Percentiles rank a stretch among this genome's conserved stretches.
phyloP scores from a whole-genome alignment of 2,113 vertebrate genomes.

The Chaetodon trifascialis region DNA sequence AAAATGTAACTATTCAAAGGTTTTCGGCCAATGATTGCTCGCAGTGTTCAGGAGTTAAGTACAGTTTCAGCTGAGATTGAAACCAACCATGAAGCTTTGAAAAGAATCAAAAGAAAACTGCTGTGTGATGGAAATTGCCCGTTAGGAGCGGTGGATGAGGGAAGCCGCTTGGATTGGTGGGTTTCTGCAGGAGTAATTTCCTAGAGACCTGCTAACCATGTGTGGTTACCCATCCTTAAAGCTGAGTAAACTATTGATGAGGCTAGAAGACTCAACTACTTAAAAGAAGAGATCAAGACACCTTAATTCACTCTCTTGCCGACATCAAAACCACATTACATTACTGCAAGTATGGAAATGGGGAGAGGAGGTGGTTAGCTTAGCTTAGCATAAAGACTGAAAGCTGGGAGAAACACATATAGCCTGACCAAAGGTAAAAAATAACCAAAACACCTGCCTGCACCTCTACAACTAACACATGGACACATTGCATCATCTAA shows the following conservation, averaged over 20 bases:
- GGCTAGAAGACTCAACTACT: not conserved
- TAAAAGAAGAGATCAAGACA: not conserved
- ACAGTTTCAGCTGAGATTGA: conserved; percentile 34
- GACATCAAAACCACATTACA: not conserved
- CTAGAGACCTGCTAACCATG: conserved; percentile 4
- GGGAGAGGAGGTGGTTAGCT: not conserved
- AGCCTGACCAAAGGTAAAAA: not conserved
- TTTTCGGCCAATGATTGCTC: conserved; percentile 33
- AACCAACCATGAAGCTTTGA: conserved; percentile 62
- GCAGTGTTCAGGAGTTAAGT: conserved; percentile 44
- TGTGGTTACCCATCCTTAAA: conserved; percentile 1
- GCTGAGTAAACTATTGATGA: not conserved
- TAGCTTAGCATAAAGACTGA: not conserved
- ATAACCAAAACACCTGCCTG: too few relatives aligned
- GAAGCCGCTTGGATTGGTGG: not conserved
- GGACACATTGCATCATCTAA: not conserved
- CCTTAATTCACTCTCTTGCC: not conserved
- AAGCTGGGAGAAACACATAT: not conserved
- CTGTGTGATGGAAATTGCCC: conserved; percentile 31
- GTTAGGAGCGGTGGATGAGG: conserved; percentile 10
- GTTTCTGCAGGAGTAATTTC: conserved; percentile 20
- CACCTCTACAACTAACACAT: not conserved
- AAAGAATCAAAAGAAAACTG: conserved; percentile 67
- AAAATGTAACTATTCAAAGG: conserved; percentile 40
- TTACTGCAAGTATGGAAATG: not conserved